Percentiles rank a stretch among this genome's conserved stretches.
Evolutionary conservation across 64 coral and sea anemone species (phyloP).

Genomic region (Stichodactyla mertensii): DNA sequence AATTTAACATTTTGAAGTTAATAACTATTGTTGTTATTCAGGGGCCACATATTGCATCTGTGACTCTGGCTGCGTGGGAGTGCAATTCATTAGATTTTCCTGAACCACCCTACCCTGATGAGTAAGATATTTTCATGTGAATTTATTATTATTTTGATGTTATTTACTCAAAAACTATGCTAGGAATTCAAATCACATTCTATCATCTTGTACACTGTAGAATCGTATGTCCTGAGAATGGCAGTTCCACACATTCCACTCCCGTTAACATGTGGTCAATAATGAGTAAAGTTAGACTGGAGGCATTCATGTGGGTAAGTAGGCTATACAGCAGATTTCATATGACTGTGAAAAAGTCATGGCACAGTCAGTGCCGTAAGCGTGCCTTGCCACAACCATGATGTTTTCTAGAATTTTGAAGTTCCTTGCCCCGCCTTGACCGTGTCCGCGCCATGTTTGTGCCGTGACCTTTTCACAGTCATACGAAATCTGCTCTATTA

Average conservation of each 20-base stretch:
- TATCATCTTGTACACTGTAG: constrained; percentile 16
- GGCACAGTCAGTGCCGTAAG: too few relatives aligned
- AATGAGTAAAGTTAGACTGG: constrained; percentile 96
- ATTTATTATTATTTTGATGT: neutral
- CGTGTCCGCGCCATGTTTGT: too few relatives aligned
- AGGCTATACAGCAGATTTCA: too few relatives aligned
- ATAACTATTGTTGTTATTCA: constrained; percentile 12
- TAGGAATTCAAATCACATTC: too few relatives aligned
- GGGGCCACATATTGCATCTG: constrained; percentile 97
- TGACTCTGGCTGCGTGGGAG: constrained; percentile 93
- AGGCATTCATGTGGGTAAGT: constrained; percentile 99
- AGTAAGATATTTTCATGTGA: constrained; percentile 57
- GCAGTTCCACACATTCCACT: constrained; percentile 31
- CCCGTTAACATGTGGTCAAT: constrained; percentile 82
- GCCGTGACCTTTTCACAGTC: too few relatives aligned
- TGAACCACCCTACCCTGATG: constrained; percentile 91
- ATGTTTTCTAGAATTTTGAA: too few relatives aligned
- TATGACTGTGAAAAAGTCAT: too few relatives aligned
- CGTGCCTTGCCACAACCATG: too few relatives aligned
- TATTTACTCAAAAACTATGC: neutral
- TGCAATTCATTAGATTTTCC: constrained; percentile 86
- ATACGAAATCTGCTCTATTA: too few relatives aligned
- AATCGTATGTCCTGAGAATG: constrained; percentile 69
- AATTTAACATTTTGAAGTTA: neutral
- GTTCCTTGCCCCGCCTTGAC: too few relatives aligned